Evolutionary conservation across 2,113 vertebrate species (phyloP).

Genomic region (Neodon shergylaensis): DNA sequence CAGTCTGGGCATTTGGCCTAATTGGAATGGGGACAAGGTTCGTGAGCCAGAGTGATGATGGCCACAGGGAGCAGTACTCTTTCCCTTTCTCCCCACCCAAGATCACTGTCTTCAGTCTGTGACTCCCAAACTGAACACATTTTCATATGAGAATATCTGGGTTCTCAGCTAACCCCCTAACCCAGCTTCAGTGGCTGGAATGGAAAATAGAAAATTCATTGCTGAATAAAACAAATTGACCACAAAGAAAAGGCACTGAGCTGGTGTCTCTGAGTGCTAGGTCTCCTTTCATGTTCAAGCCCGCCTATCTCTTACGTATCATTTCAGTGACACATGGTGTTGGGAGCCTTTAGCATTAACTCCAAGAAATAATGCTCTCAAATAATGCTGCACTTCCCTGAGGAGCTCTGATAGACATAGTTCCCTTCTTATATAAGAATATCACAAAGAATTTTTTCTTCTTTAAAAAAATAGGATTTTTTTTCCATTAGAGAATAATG

Average conservation of each 20-base stretch:
- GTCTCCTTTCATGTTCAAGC: background rate
- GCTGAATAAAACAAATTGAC: background rate
- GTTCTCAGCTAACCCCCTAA: background rate
- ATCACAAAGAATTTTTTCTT: background rate
- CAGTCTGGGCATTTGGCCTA: background rate
- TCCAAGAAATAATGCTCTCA: background rate
- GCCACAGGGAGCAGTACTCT: background rate
- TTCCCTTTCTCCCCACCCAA: background rate
- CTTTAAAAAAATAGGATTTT: background rate
- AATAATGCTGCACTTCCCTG: background rate
- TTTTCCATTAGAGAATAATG: background rate
- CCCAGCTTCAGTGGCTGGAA: background rate
- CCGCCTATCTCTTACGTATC: background rate
- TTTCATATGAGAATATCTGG: background rate
- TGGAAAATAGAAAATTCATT: background rate
- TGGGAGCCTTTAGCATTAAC: background rate
- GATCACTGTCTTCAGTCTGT: background rate
- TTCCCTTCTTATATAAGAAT: background rate
- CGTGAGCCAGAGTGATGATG: background rate
- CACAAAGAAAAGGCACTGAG: background rate
- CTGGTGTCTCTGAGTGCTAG: background rate
- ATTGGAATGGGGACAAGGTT: background rate
- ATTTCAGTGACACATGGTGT: background rate
- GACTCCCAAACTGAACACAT: background rate
- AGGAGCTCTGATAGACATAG: background rate